Percentiles rank a stretch among this genome's conserved stretches.
Conservation (phyloP, 2,888 invertebrate genomes). For the Eupelmus urozonus region DNA sequence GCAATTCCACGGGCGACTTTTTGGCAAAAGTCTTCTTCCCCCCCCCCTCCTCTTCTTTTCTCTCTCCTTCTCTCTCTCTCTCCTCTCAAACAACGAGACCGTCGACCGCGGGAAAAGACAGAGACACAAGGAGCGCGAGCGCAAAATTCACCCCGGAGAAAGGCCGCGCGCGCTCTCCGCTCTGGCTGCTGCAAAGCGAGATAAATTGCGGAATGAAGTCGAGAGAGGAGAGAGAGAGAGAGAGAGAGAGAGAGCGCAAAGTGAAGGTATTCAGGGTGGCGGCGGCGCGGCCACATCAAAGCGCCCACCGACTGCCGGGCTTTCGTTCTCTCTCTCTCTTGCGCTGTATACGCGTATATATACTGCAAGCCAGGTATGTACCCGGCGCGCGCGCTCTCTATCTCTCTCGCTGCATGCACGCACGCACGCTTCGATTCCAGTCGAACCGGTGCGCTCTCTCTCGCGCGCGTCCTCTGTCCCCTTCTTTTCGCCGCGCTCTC, state of each 20-base stretch:
- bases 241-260: slow-evolving; percentile 68
- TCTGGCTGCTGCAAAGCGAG: background rate
- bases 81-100: slow-evolving; percentile 53
- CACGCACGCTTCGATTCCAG: slow-evolving; percentile 60
- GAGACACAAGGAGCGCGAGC: too few relatives aligned
- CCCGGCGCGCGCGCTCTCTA: background rate
- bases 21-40: too few relatives aligned
- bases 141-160: too few relatives aligned
- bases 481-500: background rate
- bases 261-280: slow-evolving; percentile 74
- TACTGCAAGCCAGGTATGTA: background rate
- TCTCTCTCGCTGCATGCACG: background rate
- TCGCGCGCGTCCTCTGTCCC: slow-evolving; percentile 1
- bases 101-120: slow-evolving; percentile 43
- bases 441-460: slow-evolving; percentile 56
- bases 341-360: slow-evolving; percentile 9
- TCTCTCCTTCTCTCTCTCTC: too few relatives aligned
- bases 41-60: too few relatives aligned
- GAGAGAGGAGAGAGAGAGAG: slow-evolving; percentile 63
- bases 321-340: slow-evolving; percentile 37
- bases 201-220: background rate
- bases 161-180: too few relatives aligned
- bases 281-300: slow-evolving; percentile 63
- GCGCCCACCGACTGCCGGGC: slow-evolving; percentile 21
- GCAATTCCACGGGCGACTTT: too few relatives aligned